Conservation (phyloP, 1,140 invertebrate species). For the Drosophila triauraria region DNA sequence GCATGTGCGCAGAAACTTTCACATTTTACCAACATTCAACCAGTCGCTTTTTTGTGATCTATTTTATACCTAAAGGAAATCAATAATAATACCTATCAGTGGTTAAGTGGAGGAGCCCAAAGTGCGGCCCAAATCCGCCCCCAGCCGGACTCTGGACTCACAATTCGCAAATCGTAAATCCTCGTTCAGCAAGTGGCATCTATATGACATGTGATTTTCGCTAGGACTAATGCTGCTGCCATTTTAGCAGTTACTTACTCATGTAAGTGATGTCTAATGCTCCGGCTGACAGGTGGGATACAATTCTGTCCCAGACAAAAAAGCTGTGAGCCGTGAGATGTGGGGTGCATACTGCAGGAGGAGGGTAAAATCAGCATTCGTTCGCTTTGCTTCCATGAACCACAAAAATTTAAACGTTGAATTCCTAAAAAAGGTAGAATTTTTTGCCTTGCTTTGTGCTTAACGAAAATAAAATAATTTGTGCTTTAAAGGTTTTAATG, state of each 20-base stretch:
- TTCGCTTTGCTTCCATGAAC: neutral
- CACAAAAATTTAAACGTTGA: constrained; percentile 11
- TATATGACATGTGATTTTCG: constrained; percentile 69
- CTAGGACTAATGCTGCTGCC: constrained; percentile 55
- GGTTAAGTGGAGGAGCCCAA: neutral
- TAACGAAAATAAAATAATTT: neutral
- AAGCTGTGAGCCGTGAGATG: neutral
- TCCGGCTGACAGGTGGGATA: constrained; percentile 39
- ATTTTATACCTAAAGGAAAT: constrained; percentile 30
- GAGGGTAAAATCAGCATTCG: neutral
- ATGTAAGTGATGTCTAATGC: constrained; percentile 27
- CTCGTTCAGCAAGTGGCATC: constrained; percentile 53
- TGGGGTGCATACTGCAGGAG: neutral
- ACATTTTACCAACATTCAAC: neutral
- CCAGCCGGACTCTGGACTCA: neutral
- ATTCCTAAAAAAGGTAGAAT: constrained; percentile 4
- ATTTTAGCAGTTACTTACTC: constrained; percentile 49
- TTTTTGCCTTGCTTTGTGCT: neutral
- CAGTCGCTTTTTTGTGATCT: constrained; percentile 18
- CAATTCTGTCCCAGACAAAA: constrained; percentile 26
- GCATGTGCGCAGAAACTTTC: constrained; percentile 3
- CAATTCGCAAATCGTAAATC: constrained; percentile 52
- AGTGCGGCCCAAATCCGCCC: constrained; percentile 5
- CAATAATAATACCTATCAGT: constrained; percentile 33
- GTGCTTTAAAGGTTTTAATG: neutral